phyloP scores from a whole-genome alignment of 1,140 invertebrate species.

The Panulirus ornatus region DNA sequence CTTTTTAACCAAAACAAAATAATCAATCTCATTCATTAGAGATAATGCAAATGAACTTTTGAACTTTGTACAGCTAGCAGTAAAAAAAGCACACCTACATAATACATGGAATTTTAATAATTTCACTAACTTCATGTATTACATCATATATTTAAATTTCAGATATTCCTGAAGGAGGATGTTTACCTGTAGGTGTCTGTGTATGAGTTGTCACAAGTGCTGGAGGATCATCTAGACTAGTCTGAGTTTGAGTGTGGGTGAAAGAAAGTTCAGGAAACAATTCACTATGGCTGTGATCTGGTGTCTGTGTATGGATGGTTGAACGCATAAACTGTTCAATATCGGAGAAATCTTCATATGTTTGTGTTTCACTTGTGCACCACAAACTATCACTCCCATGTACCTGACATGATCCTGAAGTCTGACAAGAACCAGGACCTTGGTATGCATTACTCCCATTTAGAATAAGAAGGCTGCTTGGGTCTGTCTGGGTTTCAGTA shows the following conservation, averaged over 20 bases:
- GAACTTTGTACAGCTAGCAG: too few relatives aligned
- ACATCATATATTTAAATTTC: too few relatives aligned
- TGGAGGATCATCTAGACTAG: slow-evolving; percentile 65
- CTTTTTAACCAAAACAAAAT: too few relatives aligned
- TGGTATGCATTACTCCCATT: slow-evolving; percentile 41
- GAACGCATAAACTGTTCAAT: slow-evolving; percentile 73
- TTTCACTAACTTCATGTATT: too few relatives aligned
- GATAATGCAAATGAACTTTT: too few relatives aligned
- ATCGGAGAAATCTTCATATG: slow-evolving; percentile 71
- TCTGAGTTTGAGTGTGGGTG: slow-evolving; percentile 71
- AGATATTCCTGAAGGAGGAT: not conserved
- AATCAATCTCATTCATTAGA: too few relatives aligned
- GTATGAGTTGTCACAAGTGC: slow-evolving; percentile 70
- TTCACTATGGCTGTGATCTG: slow-evolving; percentile 66
- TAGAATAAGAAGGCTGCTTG: slow-evolving; percentile 40
- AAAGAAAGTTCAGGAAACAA: slow-evolving; percentile 70
- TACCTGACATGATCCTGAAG: slow-evolving; percentile 41
- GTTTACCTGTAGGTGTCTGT: slow-evolving; percentile 46
- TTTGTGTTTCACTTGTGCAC: slow-evolving; percentile 73
- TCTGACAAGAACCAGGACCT: slow-evolving; percentile 20
- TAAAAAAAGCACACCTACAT: too few relatives aligned
- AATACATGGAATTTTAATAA: too few relatives aligned
- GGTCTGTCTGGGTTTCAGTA: slow-evolving; percentile 64
- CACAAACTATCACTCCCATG: slow-evolving; percentile 66
- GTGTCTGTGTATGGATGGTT: slow-evolving; percentile 69